A percentile compares a stretch with the other conserved stretches of the same genome.
These are phyloP conservation scores for Pediacus dermestoides DNA, from an alignment of 2,888 invertebrate genomes.

Conservation along the genomic window DNA sequence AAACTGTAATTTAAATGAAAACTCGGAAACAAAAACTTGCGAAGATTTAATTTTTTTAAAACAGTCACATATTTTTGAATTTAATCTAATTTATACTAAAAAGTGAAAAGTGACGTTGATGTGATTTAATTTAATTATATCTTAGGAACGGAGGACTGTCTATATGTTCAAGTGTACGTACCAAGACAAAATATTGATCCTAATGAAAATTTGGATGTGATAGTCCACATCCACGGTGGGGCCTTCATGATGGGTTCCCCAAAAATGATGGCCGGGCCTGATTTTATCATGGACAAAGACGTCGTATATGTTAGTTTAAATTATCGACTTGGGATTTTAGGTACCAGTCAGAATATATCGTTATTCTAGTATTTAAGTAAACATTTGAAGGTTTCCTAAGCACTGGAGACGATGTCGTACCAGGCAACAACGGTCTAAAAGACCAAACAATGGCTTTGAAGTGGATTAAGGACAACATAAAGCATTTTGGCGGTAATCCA, in stretches of 20 bases:
- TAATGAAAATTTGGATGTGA: slow-evolving; percentile 46
- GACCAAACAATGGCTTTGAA: slow-evolving; percentile 43
- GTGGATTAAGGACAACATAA: slow-evolving; percentile 45
- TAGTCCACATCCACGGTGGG: slow-evolving; percentile 52
- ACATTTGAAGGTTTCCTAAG: slow-evolving; percentile 41
- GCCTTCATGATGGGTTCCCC: slow-evolving; percentile 49
- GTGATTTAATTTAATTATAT: neutral
- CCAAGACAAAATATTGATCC: slow-evolving; percentile 51
- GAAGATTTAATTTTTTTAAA: no score
- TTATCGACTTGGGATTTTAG: slow-evolving; percentile 41
- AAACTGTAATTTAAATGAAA: no score
- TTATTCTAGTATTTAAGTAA: neutral
- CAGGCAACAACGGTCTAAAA: slow-evolving; percentile 46
- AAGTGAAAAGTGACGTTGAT: neutral
- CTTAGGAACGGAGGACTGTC: slow-evolving; percentile 64
- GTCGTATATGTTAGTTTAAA: slow-evolving; percentile 41
- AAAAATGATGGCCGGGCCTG: slow-evolving; percentile 47
- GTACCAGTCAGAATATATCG: slow-evolving; percentile 19
- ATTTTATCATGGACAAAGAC: slow-evolving; percentile 47
- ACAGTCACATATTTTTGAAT: slow-evolving; percentile 47
- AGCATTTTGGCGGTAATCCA: slow-evolving; percentile 45
- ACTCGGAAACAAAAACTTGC: no score
- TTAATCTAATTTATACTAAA: neutral
- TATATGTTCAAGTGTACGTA: slow-evolving; percentile 61
- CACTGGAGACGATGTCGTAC: slow-evolving; percentile 42